Conservation (phyloP, 1,140 invertebrate genomes). For the Myzus persicae region DNA sequence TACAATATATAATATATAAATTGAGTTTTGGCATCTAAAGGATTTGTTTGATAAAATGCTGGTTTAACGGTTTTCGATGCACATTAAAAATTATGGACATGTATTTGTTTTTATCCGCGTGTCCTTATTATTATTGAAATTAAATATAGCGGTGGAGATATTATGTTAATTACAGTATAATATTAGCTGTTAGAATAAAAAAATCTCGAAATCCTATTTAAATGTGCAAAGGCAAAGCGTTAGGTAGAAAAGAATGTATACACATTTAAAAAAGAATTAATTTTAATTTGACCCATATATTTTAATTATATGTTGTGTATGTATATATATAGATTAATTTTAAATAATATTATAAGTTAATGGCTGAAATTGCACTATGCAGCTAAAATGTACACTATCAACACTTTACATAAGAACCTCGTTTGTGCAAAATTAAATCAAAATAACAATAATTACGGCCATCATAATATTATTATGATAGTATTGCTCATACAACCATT, state of each 20-base stretch:
- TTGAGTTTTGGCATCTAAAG: slow-evolving; percentile 31
- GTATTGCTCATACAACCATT: not conserved
- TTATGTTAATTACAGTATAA: not conserved
- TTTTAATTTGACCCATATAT: not conserved
- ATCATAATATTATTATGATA: not conserved
- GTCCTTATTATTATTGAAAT: not conserved
- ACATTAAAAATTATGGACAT: slow-evolving; percentile 20
- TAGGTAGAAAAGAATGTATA: not conserved
- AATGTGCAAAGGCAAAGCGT: slow-evolving; percentile 43
- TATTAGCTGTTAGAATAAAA: not conserved
- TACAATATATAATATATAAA: slow-evolving; percentile 23
- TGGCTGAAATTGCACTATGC: not conserved
- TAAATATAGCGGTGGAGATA: not conserved
- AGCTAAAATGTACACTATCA: not conserved
- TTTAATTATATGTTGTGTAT: not conserved
- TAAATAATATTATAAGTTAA: not conserved
- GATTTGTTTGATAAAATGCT: slow-evolving; percentile 18
- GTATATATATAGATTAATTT: not conserved
- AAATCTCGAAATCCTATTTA: not conserved
- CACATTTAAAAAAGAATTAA: not conserved
- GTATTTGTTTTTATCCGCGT: not conserved
- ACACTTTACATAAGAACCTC: not conserved
- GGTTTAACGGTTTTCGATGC: slow-evolving; percentile 50
- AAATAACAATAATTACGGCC: not conserved
- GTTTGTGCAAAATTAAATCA: slow-evolving; percentile 14